Evolutionary conservation across 2,888 invertebrate species (phyloP).

Genomic region (Thymelicus lineola): DNA sequence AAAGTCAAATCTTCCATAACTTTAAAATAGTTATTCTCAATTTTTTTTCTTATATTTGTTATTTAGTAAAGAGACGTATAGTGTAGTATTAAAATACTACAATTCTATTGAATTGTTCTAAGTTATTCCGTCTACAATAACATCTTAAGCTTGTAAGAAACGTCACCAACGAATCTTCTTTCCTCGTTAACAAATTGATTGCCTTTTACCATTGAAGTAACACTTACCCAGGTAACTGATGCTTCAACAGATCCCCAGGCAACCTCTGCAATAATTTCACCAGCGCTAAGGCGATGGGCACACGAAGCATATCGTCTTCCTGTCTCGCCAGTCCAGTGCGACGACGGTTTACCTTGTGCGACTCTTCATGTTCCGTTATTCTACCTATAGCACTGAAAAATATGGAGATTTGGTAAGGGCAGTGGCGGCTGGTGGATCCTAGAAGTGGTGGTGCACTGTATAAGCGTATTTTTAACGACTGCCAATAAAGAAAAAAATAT

Average conservation of each 20-base stretch:
- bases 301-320: slow-evolving; percentile 94
- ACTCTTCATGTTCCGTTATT: slow-evolving; percentile 89
- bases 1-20: too few species aligned
- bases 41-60: too few species aligned
- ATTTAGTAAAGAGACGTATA: too few species aligned
- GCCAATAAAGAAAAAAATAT: too few species aligned
- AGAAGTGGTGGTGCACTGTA: too few species aligned
- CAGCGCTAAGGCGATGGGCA: slow-evolving; percentile 96
- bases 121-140: neutral
- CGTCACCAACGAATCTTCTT: neutral
- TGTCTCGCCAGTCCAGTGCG: slow-evolving; percentile 89
- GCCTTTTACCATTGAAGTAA: neutral
- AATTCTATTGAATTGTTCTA: neutral
- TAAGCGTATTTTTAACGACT: too few species aligned
- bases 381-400: slow-evolving; percentile 72
- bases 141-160: neutral
- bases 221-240: slow-evolving; percentile 92
- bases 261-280: slow-evolving; percentile 96
- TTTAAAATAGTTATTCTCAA: too few species aligned
- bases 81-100: too few species aligned
- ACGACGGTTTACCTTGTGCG: slow-evolving; percentile 92
- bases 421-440: too few species aligned
- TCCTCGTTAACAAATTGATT: too few species aligned
- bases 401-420: too few species aligned
- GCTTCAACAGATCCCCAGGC: slow-evolving; percentile 90